These are phyloP conservation scores for Diuraphis noxia DNA, from an alignment of 1,140 invertebrate species.

Conservation along the genomic window DNA sequence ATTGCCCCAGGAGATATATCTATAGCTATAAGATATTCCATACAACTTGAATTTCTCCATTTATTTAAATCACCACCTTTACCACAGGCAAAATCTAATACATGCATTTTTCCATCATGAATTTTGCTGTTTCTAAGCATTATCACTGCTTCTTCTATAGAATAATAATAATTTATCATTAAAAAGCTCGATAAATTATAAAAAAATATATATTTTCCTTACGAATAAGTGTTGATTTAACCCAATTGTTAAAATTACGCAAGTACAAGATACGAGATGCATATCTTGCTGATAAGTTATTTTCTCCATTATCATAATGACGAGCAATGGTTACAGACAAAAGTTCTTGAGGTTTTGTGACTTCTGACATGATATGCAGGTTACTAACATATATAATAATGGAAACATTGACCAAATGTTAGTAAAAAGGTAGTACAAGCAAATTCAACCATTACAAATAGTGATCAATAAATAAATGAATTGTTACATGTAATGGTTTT, in stretches of 20 bases:
- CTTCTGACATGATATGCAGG: not conserved
- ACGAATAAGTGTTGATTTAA: slow-evolving; percentile 93
- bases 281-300: slow-evolving; percentile 75
- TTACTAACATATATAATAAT: not conserved
- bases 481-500: not conserved
- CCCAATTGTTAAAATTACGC: slow-evolving; percentile 99
- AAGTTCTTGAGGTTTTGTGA: slow-evolving; percentile 16
- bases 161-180: slow-evolving; percentile 15
- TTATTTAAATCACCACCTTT: slow-evolving; percentile 97
- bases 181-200: not conserved
- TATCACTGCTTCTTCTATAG: slow-evolving; percentile 67
- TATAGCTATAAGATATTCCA: slow-evolving; percentile 86
- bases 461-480: not conserved
- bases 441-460: not conserved
- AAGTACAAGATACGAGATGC: slow-evolving; percentile 90
- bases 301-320: slow-evolving; percentile 83
- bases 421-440: not conserved
- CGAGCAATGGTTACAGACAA: slow-evolving; percentile 73
- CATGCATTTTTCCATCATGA: slow-evolving; percentile 66
- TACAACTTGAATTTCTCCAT: slow-evolving; percentile 80
- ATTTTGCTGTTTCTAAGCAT: slow-evolving; percentile 68
- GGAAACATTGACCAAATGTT: not conserved
- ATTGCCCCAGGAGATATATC: slow-evolving; percentile 94
- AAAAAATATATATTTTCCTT: slow-evolving; percentile 57
- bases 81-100: slow-evolving; percentile 81